Conservation (phyloP, 1,140 invertebrate species). For the Micrasema longulum region DNA sequence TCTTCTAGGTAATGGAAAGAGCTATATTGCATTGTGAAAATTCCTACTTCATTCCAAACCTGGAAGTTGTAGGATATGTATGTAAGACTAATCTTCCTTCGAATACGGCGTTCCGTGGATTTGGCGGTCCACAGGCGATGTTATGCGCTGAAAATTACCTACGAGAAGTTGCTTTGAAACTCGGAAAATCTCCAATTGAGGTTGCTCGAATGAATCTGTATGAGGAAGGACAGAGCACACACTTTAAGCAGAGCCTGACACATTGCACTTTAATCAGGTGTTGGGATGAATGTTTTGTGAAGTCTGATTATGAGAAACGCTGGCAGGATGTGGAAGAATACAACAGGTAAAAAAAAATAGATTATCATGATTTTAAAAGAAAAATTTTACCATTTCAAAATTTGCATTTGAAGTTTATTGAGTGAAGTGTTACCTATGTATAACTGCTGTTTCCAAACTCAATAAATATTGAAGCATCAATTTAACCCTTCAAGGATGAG, state of each 20-base stretch:
- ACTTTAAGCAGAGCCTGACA: constrained; percentile 81
- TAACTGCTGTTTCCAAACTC: not conserved
- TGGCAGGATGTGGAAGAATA: constrained; percentile 74
- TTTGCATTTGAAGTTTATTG: too few relatives aligned
- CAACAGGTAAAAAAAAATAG: constrained; percentile 73
- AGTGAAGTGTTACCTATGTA: not conserved
- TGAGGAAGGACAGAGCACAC: constrained; percentile 81
- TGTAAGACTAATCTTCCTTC: constrained; percentile 90
- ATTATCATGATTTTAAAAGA: too few relatives aligned
- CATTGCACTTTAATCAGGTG: constrained; percentile 83
- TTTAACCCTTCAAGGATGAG: too few relatives aligned
- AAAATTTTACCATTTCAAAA: too few relatives aligned
- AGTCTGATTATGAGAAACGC: constrained; percentile 76
- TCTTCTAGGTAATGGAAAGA: constrained; percentile 76
- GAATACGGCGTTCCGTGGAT: constrained; percentile 92
- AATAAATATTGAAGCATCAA: too few relatives aligned
- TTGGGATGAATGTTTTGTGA: constrained; percentile 84
- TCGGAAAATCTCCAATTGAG: constrained; percentile 72
- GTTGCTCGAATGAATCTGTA: constrained; percentile 81
- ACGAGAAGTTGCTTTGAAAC: constrained; percentile 78
- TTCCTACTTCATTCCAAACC: constrained; percentile 80
- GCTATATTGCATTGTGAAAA: constrained; percentile 86
- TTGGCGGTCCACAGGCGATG: constrained; percentile 92
- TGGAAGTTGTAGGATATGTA: constrained; percentile 74
- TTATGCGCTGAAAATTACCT: constrained; percentile 84